Evolutionary conservation across 2,888 invertebrate species (phyloP), one percentile per base, ranked within the genome.

Genomic region (Amblyjoppa fuscipennis): DNA sequence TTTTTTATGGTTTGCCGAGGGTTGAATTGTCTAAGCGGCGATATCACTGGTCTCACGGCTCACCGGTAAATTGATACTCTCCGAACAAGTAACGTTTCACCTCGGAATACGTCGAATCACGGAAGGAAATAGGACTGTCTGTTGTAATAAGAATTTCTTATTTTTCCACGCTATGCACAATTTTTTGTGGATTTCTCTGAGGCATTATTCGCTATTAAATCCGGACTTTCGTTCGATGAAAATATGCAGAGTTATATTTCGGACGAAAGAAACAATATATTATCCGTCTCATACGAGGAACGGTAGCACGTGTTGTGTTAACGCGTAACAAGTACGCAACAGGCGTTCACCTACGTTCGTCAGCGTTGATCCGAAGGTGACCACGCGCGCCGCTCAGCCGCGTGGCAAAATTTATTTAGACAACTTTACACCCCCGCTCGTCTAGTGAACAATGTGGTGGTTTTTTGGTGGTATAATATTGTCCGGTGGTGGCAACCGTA

Each of bases 291-390:
- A 25, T 16, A 45, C 53, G 75, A 75, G 64, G 0, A 25, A 41
- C 25, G 70, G 66, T 34, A 70, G 76, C 82, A 79, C 85, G 79
- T 85, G 75, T 66, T 71, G 73, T 56, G 75, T 78, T 56, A 68
- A 76, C 31, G 71, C 73, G 68, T 81, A 84, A 76, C 69, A 73
- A 81, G 74, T 73, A 71, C 70, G 82, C 82, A 85, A 85, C 85
- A 85, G 85, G 85, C 85, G 76, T 82, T 64, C 49, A 85, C 85
- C 79, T 85, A 79, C 85, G 82, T 82, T 34, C 9, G n/a, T 53
- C 41, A 77, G 53, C 41, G 66, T 25, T 25, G 53, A 76, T 51
- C 70, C 38, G 31, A 45, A 68, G 76, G 56, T 85, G 71, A 76
- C 74, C n/a, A 66, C 38, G 71, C 41, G 66, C 59, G 20, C 34